Evolutionary conservation across 2,888 invertebrate species (phyloP), one percentile per base, ranked within the genome.

Genomic region (Acleris emargana): DNA sequence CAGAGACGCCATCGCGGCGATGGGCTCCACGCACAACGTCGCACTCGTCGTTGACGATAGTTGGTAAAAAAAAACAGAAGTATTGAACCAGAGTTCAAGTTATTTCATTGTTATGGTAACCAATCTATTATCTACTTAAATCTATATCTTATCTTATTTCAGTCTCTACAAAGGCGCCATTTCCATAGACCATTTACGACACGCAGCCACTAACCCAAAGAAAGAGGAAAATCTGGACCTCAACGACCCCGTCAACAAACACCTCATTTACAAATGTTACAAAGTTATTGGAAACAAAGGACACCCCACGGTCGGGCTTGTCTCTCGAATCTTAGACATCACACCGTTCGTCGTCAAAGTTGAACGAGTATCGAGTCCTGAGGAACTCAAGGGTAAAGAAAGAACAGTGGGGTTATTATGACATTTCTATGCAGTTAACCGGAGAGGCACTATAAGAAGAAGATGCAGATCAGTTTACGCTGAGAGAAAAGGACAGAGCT

Each of bases 291-390:
- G 94, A 70, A 81, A 83, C 71, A 73, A 74, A 57, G 79, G 74
- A 4, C 69, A 62, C 16, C 94, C 95, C 3, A 93, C 93, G 28
- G 87, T 97, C 6, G 96, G 97, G 4, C 93, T 95, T 68, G 88
- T 97, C 38, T 96, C 97, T 0, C 91, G 96, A 68, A 94, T 97
- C 76, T 87, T 98, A 69, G 97, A 97, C 79, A 94, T 94, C 58
- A 96, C 97, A 72, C 89, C 95, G 43, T 97, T 95, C 82, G 96
- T 95, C 6, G 87, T 97, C 3, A 94, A 97, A 57, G 84, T 79
- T 3, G 81, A 82, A 66, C 76, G 79, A 11, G 53, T 58, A 18
- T 32, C 20, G 49, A 72, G 70, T 53, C 60, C 73, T 2, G 69
- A 74, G 50, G 64, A 73, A 68, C 72, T 74, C 70, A 58, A 64